Conservation (phyloP, 2,888 invertebrate genomes). For the Pristionchus entomophagus region DNA sequence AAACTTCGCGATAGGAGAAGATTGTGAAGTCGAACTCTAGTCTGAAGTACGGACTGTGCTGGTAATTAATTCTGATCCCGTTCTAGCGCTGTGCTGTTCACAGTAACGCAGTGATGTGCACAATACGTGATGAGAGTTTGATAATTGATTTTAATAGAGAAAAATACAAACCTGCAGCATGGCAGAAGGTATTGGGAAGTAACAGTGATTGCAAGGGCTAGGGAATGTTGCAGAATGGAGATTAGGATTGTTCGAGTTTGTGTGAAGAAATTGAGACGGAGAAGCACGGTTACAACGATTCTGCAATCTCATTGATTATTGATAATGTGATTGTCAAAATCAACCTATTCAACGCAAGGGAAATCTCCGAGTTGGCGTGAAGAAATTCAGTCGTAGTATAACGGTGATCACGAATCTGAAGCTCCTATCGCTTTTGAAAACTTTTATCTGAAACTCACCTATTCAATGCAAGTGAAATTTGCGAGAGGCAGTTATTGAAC, state of each 20-base stretch:
- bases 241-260: background rate
- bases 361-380: background rate
- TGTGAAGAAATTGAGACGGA: background rate
- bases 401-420: no score
- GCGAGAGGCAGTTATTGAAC: background rate
- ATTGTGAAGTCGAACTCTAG: background rate
- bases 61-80: background rate
- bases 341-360: background rate
- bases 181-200: background rate
- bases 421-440: no score
- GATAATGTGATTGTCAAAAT: background rate
- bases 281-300: background rate
- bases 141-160: no score
- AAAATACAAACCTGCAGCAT: background rate
- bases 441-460: background rate
- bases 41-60: background rate
- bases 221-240: background rate
- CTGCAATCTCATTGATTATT: background rate
- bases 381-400: no score
- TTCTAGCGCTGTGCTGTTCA: no score
- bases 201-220: background rate
- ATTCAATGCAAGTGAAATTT: background rate
- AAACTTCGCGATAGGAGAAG: background rate
- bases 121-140: no score
- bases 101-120: no score